A percentile compares a stretch with the other conserved stretches of the same genome.
Conservation (phyloP, 2,113 vertebrate species). For the Fulica atra region DNA sequence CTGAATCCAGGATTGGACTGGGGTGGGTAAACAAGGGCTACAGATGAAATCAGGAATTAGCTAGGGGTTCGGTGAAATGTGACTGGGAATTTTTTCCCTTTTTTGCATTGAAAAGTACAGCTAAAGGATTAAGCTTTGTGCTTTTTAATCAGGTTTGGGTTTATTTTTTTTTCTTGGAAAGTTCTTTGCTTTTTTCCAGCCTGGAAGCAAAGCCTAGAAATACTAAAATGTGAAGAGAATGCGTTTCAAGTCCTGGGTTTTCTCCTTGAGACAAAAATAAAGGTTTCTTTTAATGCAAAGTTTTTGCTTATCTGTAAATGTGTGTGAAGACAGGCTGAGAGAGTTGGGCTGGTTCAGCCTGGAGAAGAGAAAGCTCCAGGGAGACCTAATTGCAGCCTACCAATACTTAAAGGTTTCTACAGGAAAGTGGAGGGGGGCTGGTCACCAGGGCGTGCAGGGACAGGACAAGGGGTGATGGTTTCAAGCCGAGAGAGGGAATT, state of each 20-base stretch:
- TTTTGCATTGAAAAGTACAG: not conserved
- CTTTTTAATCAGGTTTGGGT: not conserved
- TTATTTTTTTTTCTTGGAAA: not conserved
- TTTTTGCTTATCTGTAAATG: not conserved
- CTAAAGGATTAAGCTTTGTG: not conserved
- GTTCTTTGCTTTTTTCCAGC: not conserved
- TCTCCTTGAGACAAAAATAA: not conserved
- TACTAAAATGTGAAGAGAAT: not conserved
- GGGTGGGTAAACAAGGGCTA: not conserved
- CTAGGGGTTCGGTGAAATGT: not conserved
- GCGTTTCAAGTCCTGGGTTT: not conserved
- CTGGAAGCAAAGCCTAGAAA: constrained; percentile 13
- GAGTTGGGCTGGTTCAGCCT: too few species aligned
- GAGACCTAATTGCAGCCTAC: too few species aligned
- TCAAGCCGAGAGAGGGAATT: too few species aligned
- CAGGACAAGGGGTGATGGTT: too few species aligned
- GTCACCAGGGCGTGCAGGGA: too few species aligned
- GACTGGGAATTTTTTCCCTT: not conserved
- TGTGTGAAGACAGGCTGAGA: too few species aligned
- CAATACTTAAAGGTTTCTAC: too few species aligned
- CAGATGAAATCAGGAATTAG: not conserved
- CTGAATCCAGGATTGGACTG: not conserved
- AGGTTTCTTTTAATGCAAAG: not conserved
- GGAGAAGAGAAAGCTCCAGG: too few species aligned
- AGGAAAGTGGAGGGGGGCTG: too few species aligned